Base-by-base conservation (phyloP, 1,140 invertebrate genomes). In the Dendroctonus ponderosae region DNA sequence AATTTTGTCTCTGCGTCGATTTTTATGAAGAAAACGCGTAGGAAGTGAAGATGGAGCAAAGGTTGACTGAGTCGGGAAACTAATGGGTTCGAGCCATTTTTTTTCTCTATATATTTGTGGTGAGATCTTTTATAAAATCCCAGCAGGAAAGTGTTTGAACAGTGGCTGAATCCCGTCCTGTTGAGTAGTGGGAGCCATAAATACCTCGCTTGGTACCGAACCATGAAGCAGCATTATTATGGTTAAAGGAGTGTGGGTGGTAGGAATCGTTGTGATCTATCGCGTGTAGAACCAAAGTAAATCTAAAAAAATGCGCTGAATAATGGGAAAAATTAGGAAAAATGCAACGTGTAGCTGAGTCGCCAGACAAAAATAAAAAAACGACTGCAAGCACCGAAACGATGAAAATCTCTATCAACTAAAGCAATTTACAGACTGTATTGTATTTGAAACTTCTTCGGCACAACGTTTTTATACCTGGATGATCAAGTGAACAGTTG, bases 251-350 rank as follows among this genome's bases (percentile, higher is more conserved):
- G 65, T 54, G 65, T 67, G 65, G 65, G 65, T 67, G 65, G 65
- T 53, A 66, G 54, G 63, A 59, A 66, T 66, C 54, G 56, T 52
- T 12, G 63, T 66, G 63, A 66, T 66, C 63, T 66, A 66, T 59
- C 54, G 63, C 56, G 44, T 59, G 58, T 59, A 39, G 14, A 40
- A 50, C 26, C 44, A 65, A 57, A 44, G 4, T 9, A 26, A 12
- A 52, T 52, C 50, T 52, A 26, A 11, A 26, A 52, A 48, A n/a
- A 14, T 48, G 11, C 46, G 5, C 8, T 48, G 14, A 48, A 48
- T n/a, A 48, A 48, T 14, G 14, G 46, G 5, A 11, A 5, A 48
- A 48, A 6, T 48, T 11, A 48, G 5, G 11, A 48, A 11, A 48
- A n/a, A 48, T 48, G 5, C 11, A 48, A 14, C 46, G n/a, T n/a